Conservation (phyloP, 2,888 invertebrate genomes). For the Caenorhabditis sp. region DNA sequence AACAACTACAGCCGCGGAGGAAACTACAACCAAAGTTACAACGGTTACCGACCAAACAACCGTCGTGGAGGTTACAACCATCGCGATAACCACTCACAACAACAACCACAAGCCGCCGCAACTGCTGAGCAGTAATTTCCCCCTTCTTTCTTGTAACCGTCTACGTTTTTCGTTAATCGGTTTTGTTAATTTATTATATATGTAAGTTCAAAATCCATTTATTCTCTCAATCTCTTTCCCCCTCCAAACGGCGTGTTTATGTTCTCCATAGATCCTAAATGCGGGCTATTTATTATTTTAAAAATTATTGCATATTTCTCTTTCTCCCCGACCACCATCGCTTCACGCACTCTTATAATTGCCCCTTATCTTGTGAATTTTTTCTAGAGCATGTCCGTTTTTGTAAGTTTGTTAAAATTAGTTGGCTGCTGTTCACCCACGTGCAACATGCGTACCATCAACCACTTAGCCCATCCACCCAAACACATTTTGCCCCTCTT, state of each 20-base stretch:
- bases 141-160: not conserved
- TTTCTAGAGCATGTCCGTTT: slow-evolving; percentile 42
- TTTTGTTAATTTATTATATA: slow-evolving; percentile 40
- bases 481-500: not conserved
- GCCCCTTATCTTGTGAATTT: slow-evolving; percentile 39
- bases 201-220: slow-evolving; percentile 26
- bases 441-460: no score
- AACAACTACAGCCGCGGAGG: slow-evolving; percentile 39
- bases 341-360: slow-evolving; percentile 8
- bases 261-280: slow-evolving; percentile 31
- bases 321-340: slow-evolving; percentile 1
- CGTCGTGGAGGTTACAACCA: slow-evolving; percentile 28
- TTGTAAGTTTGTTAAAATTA: slow-evolving; percentile 40
- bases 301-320: slow-evolving; percentile 33
- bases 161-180: slow-evolving; percentile 8
- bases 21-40: slow-evolving; percentile 20
- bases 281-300: slow-evolving; percentile 41
- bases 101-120: slow-evolving; percentile 14
- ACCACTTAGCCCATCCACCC: not conserved
- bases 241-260: slow-evolving; percentile 24
- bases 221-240: slow-evolving; percentile 14
- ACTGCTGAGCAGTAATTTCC: slow-evolving; percentile 20
- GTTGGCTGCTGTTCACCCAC: not conserved
- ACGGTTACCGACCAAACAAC: slow-evolving; percentile 37
- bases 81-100: slow-evolving; percentile 18